phyloP scores from a whole-genome alignment of 2,797 vertebrate species.

The Mionectes olivaceus region DNA sequence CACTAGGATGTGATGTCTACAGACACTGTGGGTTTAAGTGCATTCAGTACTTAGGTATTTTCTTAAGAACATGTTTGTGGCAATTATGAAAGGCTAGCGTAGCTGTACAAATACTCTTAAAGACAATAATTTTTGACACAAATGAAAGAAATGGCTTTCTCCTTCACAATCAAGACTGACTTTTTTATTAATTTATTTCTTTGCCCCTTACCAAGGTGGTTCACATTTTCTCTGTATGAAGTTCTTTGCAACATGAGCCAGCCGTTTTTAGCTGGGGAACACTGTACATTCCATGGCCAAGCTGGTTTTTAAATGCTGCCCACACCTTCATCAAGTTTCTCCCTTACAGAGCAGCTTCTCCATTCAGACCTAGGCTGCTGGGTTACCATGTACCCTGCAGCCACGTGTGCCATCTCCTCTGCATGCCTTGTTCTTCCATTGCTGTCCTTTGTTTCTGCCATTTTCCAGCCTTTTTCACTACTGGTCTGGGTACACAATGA shows the following conservation, averaged over 20 bases:
- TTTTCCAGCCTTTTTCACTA: background rate
- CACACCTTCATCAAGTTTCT: background rate
- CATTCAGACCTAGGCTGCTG: background rate
- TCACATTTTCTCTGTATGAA: background rate
- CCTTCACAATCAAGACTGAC: background rate
- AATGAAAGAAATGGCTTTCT: background rate
- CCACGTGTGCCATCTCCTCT: fast-evolving
- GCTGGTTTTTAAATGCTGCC: background rate
- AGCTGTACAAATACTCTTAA: background rate
- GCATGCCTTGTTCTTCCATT: background rate
- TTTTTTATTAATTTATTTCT: background rate
- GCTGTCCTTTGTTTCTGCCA: background rate
- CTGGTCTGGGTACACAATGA: background rate
- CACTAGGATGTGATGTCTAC: background rate
- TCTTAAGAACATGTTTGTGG: background rate
- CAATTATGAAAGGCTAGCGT: background rate
- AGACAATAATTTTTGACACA: background rate
- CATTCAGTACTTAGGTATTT: background rate
- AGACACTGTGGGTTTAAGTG: background rate
- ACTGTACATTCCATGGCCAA: background rate
- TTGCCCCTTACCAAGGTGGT: background rate
- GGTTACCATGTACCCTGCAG: background rate
- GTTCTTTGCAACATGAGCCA: background rate
- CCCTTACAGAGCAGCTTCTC: background rate
- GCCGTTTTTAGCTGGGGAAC: background rate